Conservation (phyloP, 1,140 invertebrate genomes). For the Drosophila eugracilis region DNA sequence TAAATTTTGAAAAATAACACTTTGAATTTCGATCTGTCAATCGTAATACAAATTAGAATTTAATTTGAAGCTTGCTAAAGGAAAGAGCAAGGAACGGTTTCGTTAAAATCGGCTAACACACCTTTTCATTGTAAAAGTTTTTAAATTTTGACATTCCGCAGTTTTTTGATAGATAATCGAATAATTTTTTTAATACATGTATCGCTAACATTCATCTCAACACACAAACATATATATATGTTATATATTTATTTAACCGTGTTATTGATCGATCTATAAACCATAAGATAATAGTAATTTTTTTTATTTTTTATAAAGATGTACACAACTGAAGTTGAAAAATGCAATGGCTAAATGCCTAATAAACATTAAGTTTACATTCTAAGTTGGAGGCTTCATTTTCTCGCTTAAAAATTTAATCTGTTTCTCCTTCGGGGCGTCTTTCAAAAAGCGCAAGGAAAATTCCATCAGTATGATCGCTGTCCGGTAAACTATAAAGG, state of each 20-base stretch:
- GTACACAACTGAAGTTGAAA: slow-evolving; percentile 39
- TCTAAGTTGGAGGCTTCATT: not conserved
- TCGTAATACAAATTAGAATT: slow-evolving; percentile 34
- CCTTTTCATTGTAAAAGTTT: slow-evolving; percentile 56
- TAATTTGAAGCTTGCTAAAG: slow-evolving; percentile 55
- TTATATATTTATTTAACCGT: slow-evolving; percentile 59
- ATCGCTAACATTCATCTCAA: slow-evolving; percentile 30
- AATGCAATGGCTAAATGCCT: slow-evolving; percentile 3
- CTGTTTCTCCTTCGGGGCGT: slow-evolving; percentile 74
- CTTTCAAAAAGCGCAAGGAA: slow-evolving; percentile 96
- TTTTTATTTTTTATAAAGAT: slow-evolving; percentile 40
- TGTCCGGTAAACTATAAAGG: slow-evolving; percentile 90
- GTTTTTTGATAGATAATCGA: slow-evolving; percentile 35
- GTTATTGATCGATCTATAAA: slow-evolving; percentile 7
- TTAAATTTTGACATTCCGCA: slow-evolving; percentile 61
- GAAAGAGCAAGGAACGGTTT: slow-evolving; percentile 60
- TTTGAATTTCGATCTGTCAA: slow-evolving; percentile 70
- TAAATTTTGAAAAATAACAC: slow-evolving; percentile 48
- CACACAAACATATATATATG: slow-evolving; percentile 39
- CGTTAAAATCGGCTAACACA: slow-evolving; percentile 40
- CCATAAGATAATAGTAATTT: slow-evolving; percentile 9
- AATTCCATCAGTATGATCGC: slow-evolving; percentile 95
- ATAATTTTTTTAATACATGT: slow-evolving; percentile 64
- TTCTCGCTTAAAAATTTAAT: slow-evolving; percentile 1
- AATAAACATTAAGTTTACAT: slow-evolving; percentile 54